Percentiles rank a stretch among this genome's conserved stretches.
Conservation (phyloP, 2,888 invertebrate genomes). For the Anarsia innoxiella region DNA sequence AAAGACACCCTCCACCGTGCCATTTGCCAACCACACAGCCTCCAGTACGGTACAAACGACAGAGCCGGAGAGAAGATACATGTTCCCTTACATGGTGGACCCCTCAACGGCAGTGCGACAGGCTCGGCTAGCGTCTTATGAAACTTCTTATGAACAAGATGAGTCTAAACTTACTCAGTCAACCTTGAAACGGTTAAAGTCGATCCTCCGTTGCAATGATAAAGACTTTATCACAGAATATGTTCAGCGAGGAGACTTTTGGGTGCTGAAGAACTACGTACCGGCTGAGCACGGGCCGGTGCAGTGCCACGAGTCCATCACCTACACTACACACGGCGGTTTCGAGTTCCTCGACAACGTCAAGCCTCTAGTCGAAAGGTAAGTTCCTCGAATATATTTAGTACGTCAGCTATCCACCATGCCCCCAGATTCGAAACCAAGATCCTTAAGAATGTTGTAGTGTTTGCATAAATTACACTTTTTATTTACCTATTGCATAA, state of each 20-base stretch:
- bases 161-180: slow-evolving; percentile 53
- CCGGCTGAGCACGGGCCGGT: slow-evolving; percentile 80
- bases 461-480: not conserved
- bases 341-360: slow-evolving; percentile 94
- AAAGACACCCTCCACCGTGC: slow-evolving; percentile 60
- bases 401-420: slow-evolving; percentile 9
- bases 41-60: slow-evolving; percentile 57
- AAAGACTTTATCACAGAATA: slow-evolving; percentile 75
- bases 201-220: slow-evolving; percentile 78
- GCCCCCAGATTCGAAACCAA: not conserved
- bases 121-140: not conserved
- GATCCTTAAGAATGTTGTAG: not conserved
- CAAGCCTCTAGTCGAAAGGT: slow-evolving; percentile 85
- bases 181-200: slow-evolving; percentile 52
- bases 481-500: slow-evolving; percentile 17
- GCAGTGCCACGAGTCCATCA: slow-evolving; percentile 88
- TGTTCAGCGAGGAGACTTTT: slow-evolving; percentile 86
- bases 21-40: slow-evolving; percentile 58
- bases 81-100: slow-evolving; percentile 12
- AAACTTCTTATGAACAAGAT: too few species aligned
- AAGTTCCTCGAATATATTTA: slow-evolving; percentile 33
- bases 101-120: slow-evolving; percentile 40
- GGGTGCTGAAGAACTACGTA: slow-evolving; percentile 92
- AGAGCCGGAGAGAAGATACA: slow-evolving; percentile 48
- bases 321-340: slow-evolving; percentile 94